Conservation (phyloP, 2,888 invertebrate genomes). For the Fabriciana adippe region DNA sequence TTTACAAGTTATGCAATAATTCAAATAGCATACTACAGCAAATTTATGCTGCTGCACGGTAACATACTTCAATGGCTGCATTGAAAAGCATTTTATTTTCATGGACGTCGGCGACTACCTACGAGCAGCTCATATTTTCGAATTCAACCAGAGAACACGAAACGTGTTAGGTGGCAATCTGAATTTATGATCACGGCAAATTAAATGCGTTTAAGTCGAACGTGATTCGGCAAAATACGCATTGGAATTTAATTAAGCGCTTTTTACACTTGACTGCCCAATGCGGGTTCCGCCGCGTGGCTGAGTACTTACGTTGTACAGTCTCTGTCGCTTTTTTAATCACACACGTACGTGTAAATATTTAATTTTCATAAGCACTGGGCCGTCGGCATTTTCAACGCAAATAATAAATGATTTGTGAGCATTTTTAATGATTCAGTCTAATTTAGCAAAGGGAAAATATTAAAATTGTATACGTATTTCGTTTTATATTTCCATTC, state of each 20-base stretch:
- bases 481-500: background rate
- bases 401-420: slow-evolving; percentile 32
- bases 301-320: slow-evolving; percentile 44
- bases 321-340: slow-evolving; percentile 43
- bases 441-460: slow-evolving; percentile 18
- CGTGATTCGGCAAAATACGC: slow-evolving; percentile 61
- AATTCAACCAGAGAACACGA: slow-evolving; percentile 62
- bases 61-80: slow-evolving; percentile 78
- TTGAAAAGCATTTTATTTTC: slow-evolving; percentile 79
- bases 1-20: slow-evolving; percentile 81
- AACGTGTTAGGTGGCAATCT: slow-evolving; percentile 74
- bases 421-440: slow-evolving; percentile 21
- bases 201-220: slow-evolving; percentile 69
- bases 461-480: slow-evolving; percentile 11
- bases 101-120: slow-evolving; percentile 60
- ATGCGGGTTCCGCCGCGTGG: slow-evolving; percentile 43
- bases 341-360: slow-evolving; percentile 39
- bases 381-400: slow-evolving; percentile 32
- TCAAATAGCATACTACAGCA: slow-evolving; percentile 74
- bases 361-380: slow-evolving; percentile 40
- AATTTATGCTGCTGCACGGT: slow-evolving; percentile 77
- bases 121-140: slow-evolving; percentile 58
- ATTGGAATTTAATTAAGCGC: slow-evolving; percentile 67
- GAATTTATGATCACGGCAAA: slow-evolving; percentile 74
- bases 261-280: slow-evolving; percentile 58